Conservation (phyloP, 2,797 vertebrate genomes). For the Poliocrania exsul region DNA sequence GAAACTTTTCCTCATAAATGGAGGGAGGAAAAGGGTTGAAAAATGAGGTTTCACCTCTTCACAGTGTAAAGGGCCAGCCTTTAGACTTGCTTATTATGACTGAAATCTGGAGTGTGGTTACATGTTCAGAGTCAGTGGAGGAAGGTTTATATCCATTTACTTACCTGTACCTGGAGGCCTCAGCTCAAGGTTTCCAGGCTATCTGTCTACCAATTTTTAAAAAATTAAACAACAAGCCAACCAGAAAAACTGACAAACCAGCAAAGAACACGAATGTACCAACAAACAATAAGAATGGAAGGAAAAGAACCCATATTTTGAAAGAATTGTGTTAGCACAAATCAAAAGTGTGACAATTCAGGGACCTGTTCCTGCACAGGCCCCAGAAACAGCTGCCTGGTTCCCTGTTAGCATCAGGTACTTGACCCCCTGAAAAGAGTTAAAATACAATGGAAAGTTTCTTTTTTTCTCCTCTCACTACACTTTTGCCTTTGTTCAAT, state of each 20-base stretch:
- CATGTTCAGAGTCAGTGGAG: background rate
- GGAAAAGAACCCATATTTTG: background rate
- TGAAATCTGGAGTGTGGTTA: background rate
- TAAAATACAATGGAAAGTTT: background rate
- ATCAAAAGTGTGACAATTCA: background rate
- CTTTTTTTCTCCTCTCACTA: background rate
- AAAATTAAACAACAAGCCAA: background rate
- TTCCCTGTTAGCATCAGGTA: background rate
- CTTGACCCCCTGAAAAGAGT: background rate
- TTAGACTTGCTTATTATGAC: background rate
- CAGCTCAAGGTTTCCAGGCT: background rate
- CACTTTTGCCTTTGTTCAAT: background rate
- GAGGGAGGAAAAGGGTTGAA: background rate
- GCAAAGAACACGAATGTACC: background rate
- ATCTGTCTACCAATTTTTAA: background rate
- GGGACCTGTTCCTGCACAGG: background rate
- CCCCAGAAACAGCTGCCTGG: background rate
- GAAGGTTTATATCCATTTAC: background rate
- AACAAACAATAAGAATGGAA: background rate
- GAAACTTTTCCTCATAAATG: background rate
- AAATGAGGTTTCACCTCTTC: background rate
- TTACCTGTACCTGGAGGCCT: background rate
- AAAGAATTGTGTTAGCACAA: background rate
- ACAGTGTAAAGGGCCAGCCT: background rate
- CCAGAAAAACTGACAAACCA: background rate